Evolutionary conservation across 2,113 vertebrate genomes (phyloP), one percentile per base, ranked within the genome.

Genomic region (Hippoglossus stenolepis): DNA sequence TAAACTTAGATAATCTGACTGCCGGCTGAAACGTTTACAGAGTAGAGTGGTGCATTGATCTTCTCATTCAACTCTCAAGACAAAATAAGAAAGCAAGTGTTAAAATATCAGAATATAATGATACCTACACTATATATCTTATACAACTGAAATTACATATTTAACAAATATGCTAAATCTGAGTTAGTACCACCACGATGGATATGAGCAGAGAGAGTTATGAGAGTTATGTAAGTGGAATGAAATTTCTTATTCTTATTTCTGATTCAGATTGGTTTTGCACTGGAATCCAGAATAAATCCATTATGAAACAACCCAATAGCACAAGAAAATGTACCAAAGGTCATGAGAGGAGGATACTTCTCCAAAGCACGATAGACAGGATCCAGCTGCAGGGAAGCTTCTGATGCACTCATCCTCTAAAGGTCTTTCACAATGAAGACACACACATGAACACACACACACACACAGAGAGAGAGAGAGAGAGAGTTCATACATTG

Each of bases 371-470:
- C 70, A 64, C 59, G 62, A 68, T 26, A 70, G 84, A 92, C 92
- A 93, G 92, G 93, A 95, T 93, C 93, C 93, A 95, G 93, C 93
- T 95, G 94, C 86, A 92, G 77, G 84, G 80, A 93, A 90, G 88
- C 76, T 87, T 84, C 67, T 28, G 20, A 86, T 90, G 84, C 72
- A 84, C 80, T 51, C 77, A 86, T 92, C 88, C 88, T 93, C 87
- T 84, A 73, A 83, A 88, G 72, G 75, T 83, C 80, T 83, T 80
- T 77, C 59, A 75, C 68, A 62, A 78, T 23, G 5, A 79, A 83
- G 86, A 51, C 47, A 51, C 31, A 77, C 70, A 68, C 65, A 75
- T 6, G 1, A 0, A 49, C 47, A 49, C 47, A 49, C 47, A 49
- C 47, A 15, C 47, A 49, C 47, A 18, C 45, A 47, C 47, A 15